phyloP scores from a whole-genome alignment of 1,140 invertebrate genomes.

The Pogonomyrmex californicus region DNA sequence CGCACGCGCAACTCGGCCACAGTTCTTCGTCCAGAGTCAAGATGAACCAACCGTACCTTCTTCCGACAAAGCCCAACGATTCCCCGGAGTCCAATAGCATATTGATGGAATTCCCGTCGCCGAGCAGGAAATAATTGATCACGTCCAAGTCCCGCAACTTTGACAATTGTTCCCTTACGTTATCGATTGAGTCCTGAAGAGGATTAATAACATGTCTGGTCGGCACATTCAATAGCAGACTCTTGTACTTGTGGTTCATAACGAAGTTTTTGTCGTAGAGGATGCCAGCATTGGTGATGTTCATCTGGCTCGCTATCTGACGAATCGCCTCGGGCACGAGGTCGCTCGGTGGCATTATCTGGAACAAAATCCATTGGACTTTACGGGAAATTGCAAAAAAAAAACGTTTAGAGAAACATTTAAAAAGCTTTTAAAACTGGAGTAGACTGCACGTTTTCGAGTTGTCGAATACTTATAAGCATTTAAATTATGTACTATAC shows the following conservation, averaged over 20 bases:
- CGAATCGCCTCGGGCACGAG: constrained; percentile 93
- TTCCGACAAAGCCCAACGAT: constrained; percentile 81
- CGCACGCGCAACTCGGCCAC: constrained; percentile 78
- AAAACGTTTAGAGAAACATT: neutral
- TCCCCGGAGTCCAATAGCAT: constrained; percentile 88
- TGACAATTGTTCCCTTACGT: constrained; percentile 89
- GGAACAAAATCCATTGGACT: neutral
- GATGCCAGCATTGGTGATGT: constrained; percentile 96
- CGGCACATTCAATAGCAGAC: constrained; percentile 94
- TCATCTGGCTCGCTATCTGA: constrained; percentile 92
- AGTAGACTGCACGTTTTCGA: neutral
- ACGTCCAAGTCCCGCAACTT: constrained; percentile 93
- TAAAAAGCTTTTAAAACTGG: neutral
- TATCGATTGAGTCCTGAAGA: constrained; percentile 86
- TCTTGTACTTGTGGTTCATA: constrained; percentile 97
- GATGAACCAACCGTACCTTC: constrained; percentile 89
- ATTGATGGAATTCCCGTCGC: constrained; percentile 90
- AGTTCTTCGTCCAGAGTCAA: constrained; percentile 87
- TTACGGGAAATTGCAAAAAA: neutral
- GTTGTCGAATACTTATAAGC: too few relatives aligned
- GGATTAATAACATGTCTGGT: constrained; percentile 94
- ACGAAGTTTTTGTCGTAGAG: constrained; percentile 95
- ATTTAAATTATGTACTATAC: neutral
- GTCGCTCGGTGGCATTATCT: constrained; percentile 93
- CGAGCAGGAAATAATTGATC: constrained; percentile 95